Evolutionary conservation across 1,140 invertebrate species (phyloP).

Genomic region (Drosophila cardini): DNA sequence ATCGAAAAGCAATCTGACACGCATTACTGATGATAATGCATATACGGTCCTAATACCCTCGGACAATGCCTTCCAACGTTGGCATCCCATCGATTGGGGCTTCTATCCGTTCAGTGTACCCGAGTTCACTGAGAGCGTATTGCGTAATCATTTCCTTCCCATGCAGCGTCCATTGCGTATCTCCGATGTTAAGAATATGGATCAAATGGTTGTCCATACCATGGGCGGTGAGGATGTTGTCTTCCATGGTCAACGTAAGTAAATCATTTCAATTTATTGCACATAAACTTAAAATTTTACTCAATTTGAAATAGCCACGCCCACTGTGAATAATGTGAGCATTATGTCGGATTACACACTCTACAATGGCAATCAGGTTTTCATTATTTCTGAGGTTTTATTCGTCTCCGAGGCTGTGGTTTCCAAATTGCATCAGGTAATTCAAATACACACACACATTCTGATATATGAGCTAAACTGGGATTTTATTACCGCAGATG

Average conservation of each 20-base stretch:
- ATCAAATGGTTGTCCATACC: conserved; percentile 85
- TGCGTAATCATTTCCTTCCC: conserved; percentile 87
- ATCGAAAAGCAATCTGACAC: conserved; percentile 87
- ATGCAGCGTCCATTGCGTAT: conserved; percentile 86
- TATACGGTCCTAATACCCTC: conserved; percentile 88
- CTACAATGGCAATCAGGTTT: conserved; percentile 87
- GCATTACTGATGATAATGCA: conserved; percentile 86
- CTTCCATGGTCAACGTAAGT: conserved; percentile 86
- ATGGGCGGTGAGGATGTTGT: conserved; percentile 86
- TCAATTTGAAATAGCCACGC: conserved; percentile 72
- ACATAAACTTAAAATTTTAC: conserved; percentile 7
- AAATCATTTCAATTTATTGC: conserved; percentile 6
- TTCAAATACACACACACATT: background rate
- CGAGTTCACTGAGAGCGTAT: conserved; percentile 87
- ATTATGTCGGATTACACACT: conserved; percentile 87
- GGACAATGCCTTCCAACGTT: conserved; percentile 88
- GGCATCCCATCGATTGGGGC: conserved; percentile 89
- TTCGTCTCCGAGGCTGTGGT: conserved; percentile 87
- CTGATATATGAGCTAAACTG: conserved; percentile 27
- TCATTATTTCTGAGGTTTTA: conserved; percentile 87
- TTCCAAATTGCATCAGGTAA: conserved; percentile 86
- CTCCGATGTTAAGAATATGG: conserved; percentile 85
- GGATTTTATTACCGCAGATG: conserved; percentile 64
- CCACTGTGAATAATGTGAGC: conserved; percentile 86
- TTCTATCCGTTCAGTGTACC: conserved; percentile 89